These are phyloP conservation scores for Holcopasites calliopsidis DNA, from an alignment of 1,140 invertebrate species.

Conservation along the genomic window DNA sequence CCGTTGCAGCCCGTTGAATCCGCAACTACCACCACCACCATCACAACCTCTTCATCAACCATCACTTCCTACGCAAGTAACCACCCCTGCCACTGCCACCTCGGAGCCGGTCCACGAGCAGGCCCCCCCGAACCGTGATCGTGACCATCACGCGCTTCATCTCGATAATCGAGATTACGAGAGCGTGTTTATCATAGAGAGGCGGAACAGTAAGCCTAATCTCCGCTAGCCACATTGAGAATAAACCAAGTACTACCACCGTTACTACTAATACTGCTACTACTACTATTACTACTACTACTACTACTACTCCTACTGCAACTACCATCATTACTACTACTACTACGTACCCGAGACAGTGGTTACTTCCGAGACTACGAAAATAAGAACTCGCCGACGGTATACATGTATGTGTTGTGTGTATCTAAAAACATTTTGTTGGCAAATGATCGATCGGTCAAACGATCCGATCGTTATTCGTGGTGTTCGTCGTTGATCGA, in stretches of 20 bases:
- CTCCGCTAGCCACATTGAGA: slow-evolving; percentile 76
- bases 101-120: slow-evolving; percentile 78
- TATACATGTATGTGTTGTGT: slow-evolving; percentile 61
- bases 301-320: slow-evolving; percentile 51
- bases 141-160: slow-evolving; percentile 79
- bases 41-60: slow-evolving; percentile 80
- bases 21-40: slow-evolving; percentile 78
- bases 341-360: slow-evolving; percentile 58
- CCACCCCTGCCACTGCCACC: slow-evolving; percentile 77
- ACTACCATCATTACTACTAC: slow-evolving; percentile 44
- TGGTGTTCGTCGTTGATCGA: slow-evolving; percentile 54
- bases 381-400: slow-evolving; percentile 56
- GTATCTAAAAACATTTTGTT: slow-evolving; percentile 9
- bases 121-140: slow-evolving; percentile 79
- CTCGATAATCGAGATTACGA: slow-evolving; percentile 85
- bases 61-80: slow-evolving; percentile 80
- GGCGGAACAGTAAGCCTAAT: slow-evolving; percentile 85
- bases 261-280: slow-evolving; percentile 58
- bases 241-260: slow-evolving; percentile 65
- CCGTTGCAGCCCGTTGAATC: slow-evolving; percentile 80
- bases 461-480: slow-evolving; percentile 52
- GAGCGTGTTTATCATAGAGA: slow-evolving; percentile 88
- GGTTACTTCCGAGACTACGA: slow-evolving; percentile 59
- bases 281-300: slow-evolving; percentile 49
- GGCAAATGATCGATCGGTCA: slow-evolving; percentile 52